Evolutionary conservation across 2,888 invertebrate species (phyloP), one percentile per base, ranked within the genome.

Genomic region (Acronicta leporina): DNA sequence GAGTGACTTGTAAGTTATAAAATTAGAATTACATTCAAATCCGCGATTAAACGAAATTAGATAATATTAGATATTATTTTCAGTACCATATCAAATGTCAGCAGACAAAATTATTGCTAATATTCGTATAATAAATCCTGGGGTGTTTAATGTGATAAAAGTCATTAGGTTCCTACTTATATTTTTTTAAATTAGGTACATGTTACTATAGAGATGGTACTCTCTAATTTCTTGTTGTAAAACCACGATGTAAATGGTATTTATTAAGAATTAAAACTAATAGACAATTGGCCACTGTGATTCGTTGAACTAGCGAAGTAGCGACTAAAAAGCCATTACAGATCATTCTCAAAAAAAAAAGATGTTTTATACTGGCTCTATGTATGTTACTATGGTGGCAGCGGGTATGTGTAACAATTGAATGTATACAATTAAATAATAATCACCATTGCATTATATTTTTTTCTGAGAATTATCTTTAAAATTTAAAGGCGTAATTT

Each of bases 271-370:
- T 30, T 61, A 61, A 73, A 62, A 52, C 56, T 63, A 75, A 53
- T 48, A 55, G 48, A 66, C 56, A 44, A 44, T 79, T 79, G 77
- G 77, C 76, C 79, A 76, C 69, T 63, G 68, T 66, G 51, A 71
- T 81, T 81, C 79, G 78, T 75, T 81, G 82, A 68, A 72, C 57
- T 68, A 54, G 71, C 46, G 82, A 68, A 72, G 55, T 68, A 54
- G 71, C 46, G 63, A 68, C 65, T 73, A 70, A 57, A 55, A 63
- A 57, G 42, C 51, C 38, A 16, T 56, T 46, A 11, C 16, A 40
- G 13, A 20, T 8, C 10, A 33, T 49, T 15, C 14, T 30, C 15
- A 61, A 42, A 49, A 49, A 57, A 68, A 52, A 52, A 43, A 5
- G 4, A 7, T 33, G 45, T 2, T 33, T 13, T 38, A 38, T n/a